Base-by-base conservation (phyloP, 2,113 vertebrate species). In the Puffinus mauretanicus region DNA sequence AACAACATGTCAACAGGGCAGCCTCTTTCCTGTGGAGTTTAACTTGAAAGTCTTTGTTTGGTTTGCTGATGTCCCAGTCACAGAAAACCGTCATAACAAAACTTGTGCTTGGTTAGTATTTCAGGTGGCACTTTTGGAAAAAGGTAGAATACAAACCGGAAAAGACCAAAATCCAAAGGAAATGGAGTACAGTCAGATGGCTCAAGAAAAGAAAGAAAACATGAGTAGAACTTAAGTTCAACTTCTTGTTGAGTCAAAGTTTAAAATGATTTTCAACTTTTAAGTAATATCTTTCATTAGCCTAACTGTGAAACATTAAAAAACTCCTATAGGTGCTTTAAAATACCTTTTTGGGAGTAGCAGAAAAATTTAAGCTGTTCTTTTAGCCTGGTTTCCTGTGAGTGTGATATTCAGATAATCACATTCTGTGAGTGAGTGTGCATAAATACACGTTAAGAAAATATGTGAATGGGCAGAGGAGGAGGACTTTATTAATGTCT, bases 231-330 rank as follows among this genome's bases (percentile, higher is more conserved):
- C 14, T 75, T 44, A 40, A 7, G 6, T 47, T 55, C 21, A 44
- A 13, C 5, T 66, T 70, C 42, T 84, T 89, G 34, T n/a, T 64
- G 29, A 67, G 55, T 88, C 32, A 57, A 51, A 30, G 8, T 40
- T 90, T 96, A 69, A 92, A 69, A 82, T 38, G 5, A 40, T 65
- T 88, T 42, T 57, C 57, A 55, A 72, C 16, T 47, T 91, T 79
- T 61, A 94, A 47, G 34, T 66, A 29, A 42, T 70, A 36, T 70
- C 9, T 94, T 96, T 94, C 72, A 80, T 82, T 65, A 91, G 21
- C 4, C 21, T 81, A 58, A 44, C 17, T 32, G 3, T 32, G 30
- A 66, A 82, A 79, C 36, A 66, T 30, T 46, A 27, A 71, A 80
- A 81, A 92, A 21, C 3, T 25, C 24, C 4, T 49, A 25, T 40